phyloP scores from a whole-genome alignment of 1,140 invertebrate genomes.

The Myzus persicae region DNA sequence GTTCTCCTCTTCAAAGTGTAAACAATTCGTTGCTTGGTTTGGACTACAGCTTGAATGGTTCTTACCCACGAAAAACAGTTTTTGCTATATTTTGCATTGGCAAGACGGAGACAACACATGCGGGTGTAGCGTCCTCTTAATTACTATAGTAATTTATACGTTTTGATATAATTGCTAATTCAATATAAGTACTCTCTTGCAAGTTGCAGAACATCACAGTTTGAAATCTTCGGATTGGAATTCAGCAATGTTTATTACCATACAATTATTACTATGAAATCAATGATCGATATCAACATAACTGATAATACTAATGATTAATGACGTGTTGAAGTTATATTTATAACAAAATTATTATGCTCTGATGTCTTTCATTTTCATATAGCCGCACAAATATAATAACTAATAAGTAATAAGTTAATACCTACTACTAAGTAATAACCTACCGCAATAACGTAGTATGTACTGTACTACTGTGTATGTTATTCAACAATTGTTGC shows the following conservation, averaged over 20 bases:
- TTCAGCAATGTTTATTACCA: not conserved
- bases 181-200: not conserved
- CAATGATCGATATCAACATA: not conserved
- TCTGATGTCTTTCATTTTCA: not conserved
- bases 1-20: too few relatives aligned
- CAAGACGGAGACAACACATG: too few relatives aligned
- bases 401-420: too few relatives aligned
- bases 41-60: too few relatives aligned
- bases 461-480: too few relatives aligned
- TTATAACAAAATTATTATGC: not conserved
- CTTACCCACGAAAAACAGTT: too few relatives aligned
- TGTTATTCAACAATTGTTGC: not conserved
- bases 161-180: not conserved
- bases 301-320: not conserved
- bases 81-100: too few relatives aligned
- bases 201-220: not conserved
- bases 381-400: not conserved
- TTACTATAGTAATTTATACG: not conserved
- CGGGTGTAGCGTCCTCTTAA: too few relatives aligned
- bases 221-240: not conserved
- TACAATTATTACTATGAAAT: constrained; percentile 7
- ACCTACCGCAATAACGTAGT: not conserved
- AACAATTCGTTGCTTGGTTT: too few relatives aligned
- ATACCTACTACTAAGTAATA: not conserved
- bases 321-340: not conserved